Evolutionary conservation across 2,113 vertebrate genomes (phyloP).

Genomic region (Formicarius rufipectus): DNA sequence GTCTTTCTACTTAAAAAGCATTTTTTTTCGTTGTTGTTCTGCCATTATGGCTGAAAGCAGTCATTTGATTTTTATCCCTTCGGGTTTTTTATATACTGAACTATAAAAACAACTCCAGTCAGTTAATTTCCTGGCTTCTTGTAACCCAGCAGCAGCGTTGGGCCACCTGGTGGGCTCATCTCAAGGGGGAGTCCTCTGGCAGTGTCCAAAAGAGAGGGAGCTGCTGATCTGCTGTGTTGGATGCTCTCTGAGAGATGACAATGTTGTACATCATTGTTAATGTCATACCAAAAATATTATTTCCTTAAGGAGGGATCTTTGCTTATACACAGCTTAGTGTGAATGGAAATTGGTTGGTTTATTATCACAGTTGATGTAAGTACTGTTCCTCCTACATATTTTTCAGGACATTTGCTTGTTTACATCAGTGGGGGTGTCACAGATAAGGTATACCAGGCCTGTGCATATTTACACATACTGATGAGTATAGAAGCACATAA

Average conservation of each 20-base stretch:
- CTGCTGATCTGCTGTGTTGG: fast-evolving
- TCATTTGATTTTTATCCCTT: background rate
- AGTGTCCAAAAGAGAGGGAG: background rate
- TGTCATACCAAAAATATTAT: fast-evolving
- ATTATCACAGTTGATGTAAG: background rate
- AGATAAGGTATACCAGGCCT: background rate
- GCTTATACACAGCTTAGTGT: background rate
- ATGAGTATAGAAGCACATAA: fast-evolving
- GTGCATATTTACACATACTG: fast-evolving
- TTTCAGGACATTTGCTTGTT: background rate
- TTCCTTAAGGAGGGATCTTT: background rate
- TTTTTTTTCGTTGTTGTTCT: background rate
- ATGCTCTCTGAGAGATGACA: background rate
- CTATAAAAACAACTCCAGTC: background rate
- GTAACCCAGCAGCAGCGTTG: fast-evolving
- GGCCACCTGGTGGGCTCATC: background rate
- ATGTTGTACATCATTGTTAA: fast-evolving
- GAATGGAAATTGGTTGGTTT: background rate
- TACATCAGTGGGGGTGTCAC: background rate
- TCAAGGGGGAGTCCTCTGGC: background rate
- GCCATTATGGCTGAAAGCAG: background rate
- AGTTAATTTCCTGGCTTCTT: background rate
- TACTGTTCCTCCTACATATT: background rate
- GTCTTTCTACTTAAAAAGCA: background rate
- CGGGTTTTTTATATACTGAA: background rate